A percentile compares a stretch with the other conserved stretches of the same genome.
phyloP scores from a whole-genome alignment of 2,888 invertebrate species.

The Lasius platythorax region DNA sequence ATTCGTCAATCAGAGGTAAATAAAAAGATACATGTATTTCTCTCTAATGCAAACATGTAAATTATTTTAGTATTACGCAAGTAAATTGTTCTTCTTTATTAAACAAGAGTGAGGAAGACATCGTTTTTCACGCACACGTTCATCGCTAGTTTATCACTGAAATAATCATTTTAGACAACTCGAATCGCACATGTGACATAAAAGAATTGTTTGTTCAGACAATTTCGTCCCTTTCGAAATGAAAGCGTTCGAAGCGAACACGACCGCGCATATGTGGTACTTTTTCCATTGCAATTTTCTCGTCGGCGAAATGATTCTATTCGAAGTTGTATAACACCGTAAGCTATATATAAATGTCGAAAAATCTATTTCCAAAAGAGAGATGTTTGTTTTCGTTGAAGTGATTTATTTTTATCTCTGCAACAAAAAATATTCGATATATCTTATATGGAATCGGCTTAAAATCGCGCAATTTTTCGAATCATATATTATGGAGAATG shows the following conservation, averaged over 20 bases:
- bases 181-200: not conserved
- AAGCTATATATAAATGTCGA: conserved; percentile 19
- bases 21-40: not conserved
- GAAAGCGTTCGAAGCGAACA: not conserved
- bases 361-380: not conserved
- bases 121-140: not conserved
- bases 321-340: not conserved
- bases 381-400: not conserved
- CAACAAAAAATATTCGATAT: not conserved
- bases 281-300: conserved; percentile 27
- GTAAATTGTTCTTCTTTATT: not conserved
- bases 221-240: not conserved
- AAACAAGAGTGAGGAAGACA: no score
- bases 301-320: conserved; percentile 6
- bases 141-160: not conserved
- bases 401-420: not conserved
- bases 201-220: conserved; percentile 4
- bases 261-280: not conserved
- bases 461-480: conserved; percentile 19
- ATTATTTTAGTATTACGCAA: not conserved
- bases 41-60: not conserved
- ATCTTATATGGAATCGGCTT: conserved; percentile 8
- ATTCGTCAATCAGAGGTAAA: not conserved
- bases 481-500: conserved; percentile 36
- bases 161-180: not conserved